Evolutionary conservation across 2,113 vertebrate genomes (phyloP), one percentile per base, ranked within the genome.

Genomic region (Neoarius graeffei): DNA sequence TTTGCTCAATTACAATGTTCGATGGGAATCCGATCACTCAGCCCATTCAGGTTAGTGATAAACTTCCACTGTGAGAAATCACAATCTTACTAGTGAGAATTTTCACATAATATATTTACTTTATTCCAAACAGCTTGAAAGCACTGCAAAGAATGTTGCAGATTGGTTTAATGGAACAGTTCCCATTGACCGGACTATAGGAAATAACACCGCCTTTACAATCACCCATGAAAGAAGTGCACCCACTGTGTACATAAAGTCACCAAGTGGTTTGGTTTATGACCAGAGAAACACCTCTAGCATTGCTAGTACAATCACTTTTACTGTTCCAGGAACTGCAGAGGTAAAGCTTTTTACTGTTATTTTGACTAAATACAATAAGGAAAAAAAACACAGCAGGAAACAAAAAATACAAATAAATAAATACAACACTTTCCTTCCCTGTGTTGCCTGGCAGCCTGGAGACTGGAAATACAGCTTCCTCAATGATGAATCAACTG

Each of bases 381-480:
- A n/a, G n/a, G n/a, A n/a, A n/a, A n/a, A n/a, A n/a, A n/a, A n/a
- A n/a, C n/a, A n/a, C n/a, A n/a, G n/a, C n/a, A n/a, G n/a, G n/a
- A n/a, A n/a, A n/a, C n/a, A n/a, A n/a, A n/a, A n/a, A n/a, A n/a
- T n/a, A n/a, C n/a, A n/a, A n/a, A n/a, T n/a, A n/a, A n/a, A n/a
- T n/a, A n/a, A n/a, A n/a, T n/a, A n/a, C n/a, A n/a, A n/a, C 1
- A 13, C 25, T 81, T 23, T 25, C 5, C 7, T 74, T 11, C 15
- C 54, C 52, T 71, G 64, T 7, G 30, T 67, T 87, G 0, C 80
- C 81, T 54, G 87, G 62, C 88, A 96, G 95, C 50, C 89, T 50
- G 94, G 95, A 7, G 73, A 27, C 62, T 96, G 95, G 95, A 91
- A 81, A 56, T 96, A 94, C 27, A 90, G 15, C 7, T 81, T 96